phyloP scores from a whole-genome alignment of 2,113 vertebrate genomes.

The Brachyhypopomus gauderio region DNA sequence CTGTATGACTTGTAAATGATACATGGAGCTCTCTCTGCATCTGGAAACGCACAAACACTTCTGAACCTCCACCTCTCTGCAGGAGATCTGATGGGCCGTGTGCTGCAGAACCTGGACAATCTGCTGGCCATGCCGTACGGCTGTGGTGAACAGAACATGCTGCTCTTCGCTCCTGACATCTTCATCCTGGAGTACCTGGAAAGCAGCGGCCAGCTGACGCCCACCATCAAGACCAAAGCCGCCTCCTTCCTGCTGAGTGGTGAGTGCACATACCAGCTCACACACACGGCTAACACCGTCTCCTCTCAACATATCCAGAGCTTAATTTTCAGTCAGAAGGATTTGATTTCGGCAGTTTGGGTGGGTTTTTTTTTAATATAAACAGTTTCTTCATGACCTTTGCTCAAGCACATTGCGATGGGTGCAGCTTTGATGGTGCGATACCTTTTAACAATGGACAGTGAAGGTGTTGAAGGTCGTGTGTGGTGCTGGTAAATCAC shows the following conservation, averaged over 20 bases:
- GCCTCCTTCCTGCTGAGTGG: slow-evolving; percentile 36
- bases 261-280: neutral
- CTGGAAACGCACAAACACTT: slow-evolving; percentile 76
- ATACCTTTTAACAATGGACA: too few relatives aligned
- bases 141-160: slow-evolving; percentile 87
- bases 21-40: slow-evolving; percentile 65
- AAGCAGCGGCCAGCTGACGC: slow-evolving; percentile 62
- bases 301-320: too few relatives aligned
- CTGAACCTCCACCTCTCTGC: slow-evolving; percentile 61
- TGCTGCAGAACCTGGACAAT: slow-evolving; percentile 72
- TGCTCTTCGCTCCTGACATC: slow-evolving; percentile 84
- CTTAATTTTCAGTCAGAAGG: too few relatives aligned
- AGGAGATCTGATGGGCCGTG: slow-evolving; percentile 79
- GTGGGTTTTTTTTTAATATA: too few relatives aligned
- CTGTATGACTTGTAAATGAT: too few relatives aligned
- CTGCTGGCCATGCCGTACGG: slow-evolving; percentile 80
- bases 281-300: too few relatives aligned
- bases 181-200: slow-evolving; percentile 78
- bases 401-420: too few relatives aligned
- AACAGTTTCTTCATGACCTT: too few relatives aligned
- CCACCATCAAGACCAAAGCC: slow-evolving; percentile 30
- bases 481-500: too few relatives aligned
- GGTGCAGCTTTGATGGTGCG: too few relatives aligned
- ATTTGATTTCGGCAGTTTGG: too few relatives aligned
- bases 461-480: too few relatives aligned